phyloP scores from a whole-genome alignment of 2,888 invertebrate genomes.

The Agapetus fuscipes region DNA sequence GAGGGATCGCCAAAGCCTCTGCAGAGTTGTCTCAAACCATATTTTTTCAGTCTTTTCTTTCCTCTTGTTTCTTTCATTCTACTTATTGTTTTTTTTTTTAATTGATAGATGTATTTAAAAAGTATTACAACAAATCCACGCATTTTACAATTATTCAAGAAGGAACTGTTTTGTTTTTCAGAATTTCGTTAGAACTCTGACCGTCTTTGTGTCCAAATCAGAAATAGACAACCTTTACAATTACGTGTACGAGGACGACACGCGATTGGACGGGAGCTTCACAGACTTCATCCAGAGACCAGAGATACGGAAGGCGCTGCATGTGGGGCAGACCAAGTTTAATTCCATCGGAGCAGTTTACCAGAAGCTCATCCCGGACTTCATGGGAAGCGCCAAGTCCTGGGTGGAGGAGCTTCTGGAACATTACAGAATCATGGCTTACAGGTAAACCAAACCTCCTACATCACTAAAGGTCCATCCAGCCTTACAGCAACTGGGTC shows the following conservation, averaged over 20 bases:
- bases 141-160: background rate
- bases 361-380: constrained; percentile 41
- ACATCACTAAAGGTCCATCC: too few relatives aligned
- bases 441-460: constrained; percentile 39
- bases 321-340: constrained; percentile 44
- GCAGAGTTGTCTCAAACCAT: too few relatives aligned
- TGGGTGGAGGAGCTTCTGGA: constrained; percentile 46
- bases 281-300: constrained; percentile 37
- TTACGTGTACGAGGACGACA: constrained; percentile 34
- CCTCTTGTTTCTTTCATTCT: too few relatives aligned
- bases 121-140: background rate
- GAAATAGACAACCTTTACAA: constrained; percentile 42
- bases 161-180: constrained; percentile 25
- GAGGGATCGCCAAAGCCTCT: too few relatives aligned
- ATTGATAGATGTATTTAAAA: too few relatives aligned
- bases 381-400: constrained; percentile 48
- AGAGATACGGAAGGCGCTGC: constrained; percentile 39
- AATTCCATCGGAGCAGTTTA: constrained; percentile 44
- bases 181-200: constrained; percentile 43
- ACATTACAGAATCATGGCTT: constrained; percentile 48
- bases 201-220: constrained; percentile 37
- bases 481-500: too few relatives aligned
- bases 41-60: too few relatives aligned
- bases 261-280: constrained; percentile 32
- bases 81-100: too few relatives aligned